Base-by-base conservation (phyloP, 2,888 invertebrate genomes). In the Eupithecia exiguata region DNA sequence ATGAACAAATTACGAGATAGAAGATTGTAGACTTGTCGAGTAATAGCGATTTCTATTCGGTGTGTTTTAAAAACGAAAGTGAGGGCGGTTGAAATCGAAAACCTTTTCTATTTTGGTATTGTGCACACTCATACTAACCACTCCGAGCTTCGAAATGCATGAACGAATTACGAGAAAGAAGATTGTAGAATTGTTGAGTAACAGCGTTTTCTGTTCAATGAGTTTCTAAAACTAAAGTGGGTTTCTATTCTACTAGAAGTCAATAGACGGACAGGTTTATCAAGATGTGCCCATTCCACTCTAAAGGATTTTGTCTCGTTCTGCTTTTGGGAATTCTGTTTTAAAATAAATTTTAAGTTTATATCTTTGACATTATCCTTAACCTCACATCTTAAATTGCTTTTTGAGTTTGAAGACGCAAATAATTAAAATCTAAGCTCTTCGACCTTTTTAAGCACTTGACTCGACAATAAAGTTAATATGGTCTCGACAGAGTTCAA, bases 131-230 rank as follows among this genome's bases (percentile, higher is more conserved):
- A 53, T 53, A 12, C 21, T 53, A 53, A 21, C 10, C 53, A 53
- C 53, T 53, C 49, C 9, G 49, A 70, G 67, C 79, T 77, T 76
- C 75, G 76, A 71, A 78, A 77, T 77, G 72, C 77, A 77, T 71
- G 74, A 79, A 75, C 76, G 77, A 78, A 77, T 79, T 78, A 76
- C 76, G 49, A 71, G 43, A 72, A 79, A 68, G 73, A 69, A 74
- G 61, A 25, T 30, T 25, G 21, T 61, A 16, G 12, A 30, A 14
- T 58, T 61, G 61, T 61, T 1, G 30, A 61, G n/a, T 49, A 49
- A 49, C 21, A 53, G n/a, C 49, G 21, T 53, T 53, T 53, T 49
- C 49, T 49, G 18, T 49, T 53, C n/a, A 53, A 10, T 35, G 35
- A 35, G 25, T 62, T 62, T 18, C 16, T 35, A 35, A 62, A 35